A percentile compares a stretch with the other conserved stretches of the same genome.
phyloP scores from a whole-genome alignment of 2,113 vertebrate genomes.

The Channa argus region DNA sequence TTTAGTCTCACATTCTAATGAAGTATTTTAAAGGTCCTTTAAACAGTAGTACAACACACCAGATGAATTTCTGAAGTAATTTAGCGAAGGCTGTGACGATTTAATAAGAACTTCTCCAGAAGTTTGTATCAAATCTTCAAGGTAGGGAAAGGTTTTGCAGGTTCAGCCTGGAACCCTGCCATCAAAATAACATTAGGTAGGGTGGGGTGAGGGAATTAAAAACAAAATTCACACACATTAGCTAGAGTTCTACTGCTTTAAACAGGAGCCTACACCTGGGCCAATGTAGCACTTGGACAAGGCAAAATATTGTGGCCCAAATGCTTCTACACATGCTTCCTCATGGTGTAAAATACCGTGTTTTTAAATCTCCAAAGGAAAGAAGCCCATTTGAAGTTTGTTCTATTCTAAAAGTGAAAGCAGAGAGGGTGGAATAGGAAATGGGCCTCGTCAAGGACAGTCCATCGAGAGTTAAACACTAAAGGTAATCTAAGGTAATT shows the following conservation, averaged over 20 bases:
- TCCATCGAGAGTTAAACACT: constrained; percentile 79
- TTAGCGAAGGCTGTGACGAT: constrained; percentile 77
- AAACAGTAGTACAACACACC: constrained; percentile 25
- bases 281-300: too few species aligned
- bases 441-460: constrained; percentile 62
- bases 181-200: constrained; percentile 85
- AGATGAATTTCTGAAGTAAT: constrained; percentile 82
- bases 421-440: constrained; percentile 73
- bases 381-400: too few species aligned
- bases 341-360: too few species aligned
- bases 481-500: constrained; percentile 78
- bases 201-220: constrained; percentile 84
- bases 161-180: constrained; percentile 85
- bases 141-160: constrained; percentile 76
- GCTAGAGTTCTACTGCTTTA: constrained; percentile 69
- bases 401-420: too few species aligned
- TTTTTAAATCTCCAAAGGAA: too few species aligned
- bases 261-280: too few species aligned
- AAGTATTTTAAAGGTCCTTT: too few species aligned
- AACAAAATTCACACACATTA: constrained; percentile 44
- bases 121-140: constrained; percentile 61
- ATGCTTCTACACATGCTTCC: too few species aligned
- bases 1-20: too few species aligned
- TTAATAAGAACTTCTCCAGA: constrained; percentile 77
- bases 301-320: constrained; percentile 28